phyloP scores from a whole-genome alignment of 2,888 invertebrate genomes.

The Zygothrica quintamaculata region DNA sequence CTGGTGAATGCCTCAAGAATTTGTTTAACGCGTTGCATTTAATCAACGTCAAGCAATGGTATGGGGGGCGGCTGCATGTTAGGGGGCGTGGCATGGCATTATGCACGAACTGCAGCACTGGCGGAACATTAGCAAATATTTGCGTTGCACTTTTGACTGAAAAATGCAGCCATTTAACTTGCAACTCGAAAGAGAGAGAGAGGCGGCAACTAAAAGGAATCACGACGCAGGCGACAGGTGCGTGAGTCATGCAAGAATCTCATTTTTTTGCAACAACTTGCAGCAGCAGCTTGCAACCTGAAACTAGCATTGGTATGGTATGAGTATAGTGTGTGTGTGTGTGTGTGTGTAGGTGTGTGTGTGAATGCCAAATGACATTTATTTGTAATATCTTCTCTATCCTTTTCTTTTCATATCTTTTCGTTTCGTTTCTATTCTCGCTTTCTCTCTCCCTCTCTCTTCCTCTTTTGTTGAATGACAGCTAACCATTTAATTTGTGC shows the following conservation, averaged over 20 bases:
- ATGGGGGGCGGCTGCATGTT: background rate
- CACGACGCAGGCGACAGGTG: constrained; percentile 53
- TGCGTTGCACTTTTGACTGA: constrained; percentile 73
- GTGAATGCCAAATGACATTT: constrained; percentile 21
- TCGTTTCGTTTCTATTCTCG: background rate
- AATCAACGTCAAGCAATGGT: constrained; percentile 66
- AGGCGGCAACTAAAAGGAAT: constrained; percentile 21
- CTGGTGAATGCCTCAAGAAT: constrained; percentile 62
- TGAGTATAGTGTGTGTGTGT: too few species aligned
- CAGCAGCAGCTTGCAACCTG: constrained; percentile 16
- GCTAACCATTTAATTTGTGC: constrained; percentile 66
- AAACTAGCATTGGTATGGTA: background rate
- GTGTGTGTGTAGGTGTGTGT: too few species aligned
- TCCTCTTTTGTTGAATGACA: constrained; percentile 32
- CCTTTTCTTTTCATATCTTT: constrained; percentile 1
- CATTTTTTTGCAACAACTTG: constrained; percentile 55
- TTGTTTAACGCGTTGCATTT: constrained; percentile 70
- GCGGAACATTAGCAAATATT: constrained; percentile 80
- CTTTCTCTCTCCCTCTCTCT: background rate
- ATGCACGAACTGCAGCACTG: constrained; percentile 44
- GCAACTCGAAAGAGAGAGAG: constrained; percentile 15
- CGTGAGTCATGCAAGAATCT: constrained; percentile 63
- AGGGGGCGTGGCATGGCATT: constrained; percentile 40
- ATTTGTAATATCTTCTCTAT: constrained; percentile 2
- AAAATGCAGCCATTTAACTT: constrained; percentile 69